Conservation (phyloP, 2,888 invertebrate genomes). For the Parascotia fuliginaria region DNA sequence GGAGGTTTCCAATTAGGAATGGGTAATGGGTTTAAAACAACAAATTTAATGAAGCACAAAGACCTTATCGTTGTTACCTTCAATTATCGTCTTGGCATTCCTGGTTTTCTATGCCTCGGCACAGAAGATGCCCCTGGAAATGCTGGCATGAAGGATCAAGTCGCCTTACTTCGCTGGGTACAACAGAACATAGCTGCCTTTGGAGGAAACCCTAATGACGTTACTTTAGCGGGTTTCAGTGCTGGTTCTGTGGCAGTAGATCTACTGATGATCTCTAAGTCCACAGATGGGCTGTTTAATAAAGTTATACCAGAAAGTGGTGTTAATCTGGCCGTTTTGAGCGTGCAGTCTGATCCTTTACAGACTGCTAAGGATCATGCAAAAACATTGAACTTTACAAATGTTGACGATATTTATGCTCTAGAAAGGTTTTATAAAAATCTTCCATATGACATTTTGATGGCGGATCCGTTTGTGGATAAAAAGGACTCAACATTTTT, state of each 20-base stretch:
- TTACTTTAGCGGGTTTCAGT: conserved; percentile 55
- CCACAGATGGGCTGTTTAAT: conserved; percentile 49
- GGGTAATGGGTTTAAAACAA: conserved; percentile 32
- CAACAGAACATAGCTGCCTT: conserved; percentile 55
- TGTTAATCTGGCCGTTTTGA: conserved; percentile 36
- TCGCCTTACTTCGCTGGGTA: conserved; percentile 59
- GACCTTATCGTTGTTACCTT: conserved; percentile 51
- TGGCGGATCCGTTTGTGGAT: background rate
- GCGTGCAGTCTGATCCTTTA: conserved; percentile 52
- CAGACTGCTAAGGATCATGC: conserved; percentile 50
- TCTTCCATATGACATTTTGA: conserved; percentile 20
- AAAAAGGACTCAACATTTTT: background rate
- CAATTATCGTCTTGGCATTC: conserved; percentile 55
- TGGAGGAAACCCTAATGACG: conserved; percentile 61
- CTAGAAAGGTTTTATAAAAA: conserved; percentile 57
- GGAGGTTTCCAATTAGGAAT: conserved; percentile 49
- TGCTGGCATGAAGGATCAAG: conserved; percentile 65
- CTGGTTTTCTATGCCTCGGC: conserved; percentile 57
- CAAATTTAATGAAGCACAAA: conserved; percentile 37
- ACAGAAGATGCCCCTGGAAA: conserved; percentile 58
- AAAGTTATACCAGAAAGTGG: conserved; percentile 58
- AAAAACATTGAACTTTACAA: conserved; percentile 40
- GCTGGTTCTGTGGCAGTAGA: conserved; percentile 54
- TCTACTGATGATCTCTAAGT: conserved; percentile 51
- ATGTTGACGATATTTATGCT: conserved; percentile 48